Base-by-base conservation (phyloP, 1,140 invertebrate genomes). In the Sweltsa coloradensis region DNA sequence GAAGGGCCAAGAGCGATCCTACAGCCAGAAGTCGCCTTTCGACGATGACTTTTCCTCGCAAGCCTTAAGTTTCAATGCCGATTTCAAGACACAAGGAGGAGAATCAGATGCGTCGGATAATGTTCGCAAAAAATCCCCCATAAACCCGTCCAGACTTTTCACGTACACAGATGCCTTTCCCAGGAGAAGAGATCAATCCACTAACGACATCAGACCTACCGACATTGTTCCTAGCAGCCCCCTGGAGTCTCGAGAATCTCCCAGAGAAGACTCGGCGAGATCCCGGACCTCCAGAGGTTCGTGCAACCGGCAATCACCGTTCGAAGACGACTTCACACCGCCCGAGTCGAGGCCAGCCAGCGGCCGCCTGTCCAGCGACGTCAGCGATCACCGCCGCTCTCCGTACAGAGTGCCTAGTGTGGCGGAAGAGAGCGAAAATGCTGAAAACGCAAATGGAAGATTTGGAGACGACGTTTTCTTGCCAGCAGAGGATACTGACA, bases 311-410 rank as follows among this genome's bases (percentile, higher is more conserved):
- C 68, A 73, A 5, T 77, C 75, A 6, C 69, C 76, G 51, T 84
- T 84, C 67, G 81, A 85, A 55, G 81, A 84, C 57, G 81, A 84
- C 59, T 76, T 84, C 51, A 78, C 78, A 1, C 71, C 75, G 49
- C 39, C 52, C 44, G 50, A 48, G 21, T 45, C 45, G 0, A 13
- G 46, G 19, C 24, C 13, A 13, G 14, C 29, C 13, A 46, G 16
- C 19, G 22, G 40, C 3, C 60, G 59, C 48, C 53, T 55, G n/a
- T 61, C 60, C 7, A 61, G 60, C 53, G 59, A 62, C 34, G 46
- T 60, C 14, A 65, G 55, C 50, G 58, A 59, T 29, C 52, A 52
- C 49, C 51, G 41, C 39, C 47, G 57, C 42, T 49, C 46, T 23
- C 43, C 51, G 13, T 41, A 37, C 23, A 43, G 43, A 9, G 27